Evolutionary conservation across 1,140 invertebrate genomes (phyloP), one percentile per base, ranked within the genome.

Genomic region (Sweltsa coloradensis): DNA sequence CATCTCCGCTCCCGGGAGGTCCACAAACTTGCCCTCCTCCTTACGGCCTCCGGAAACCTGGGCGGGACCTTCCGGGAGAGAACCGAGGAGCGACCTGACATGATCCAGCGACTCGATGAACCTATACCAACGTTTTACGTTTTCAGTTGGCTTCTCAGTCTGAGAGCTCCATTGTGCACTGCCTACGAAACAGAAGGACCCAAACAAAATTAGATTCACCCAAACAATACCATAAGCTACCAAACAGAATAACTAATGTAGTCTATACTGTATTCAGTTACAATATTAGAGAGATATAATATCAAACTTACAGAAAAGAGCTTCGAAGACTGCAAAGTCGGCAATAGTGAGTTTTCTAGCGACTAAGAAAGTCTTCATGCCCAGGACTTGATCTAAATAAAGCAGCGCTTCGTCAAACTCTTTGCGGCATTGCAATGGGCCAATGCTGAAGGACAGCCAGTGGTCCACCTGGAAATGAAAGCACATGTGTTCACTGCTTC

Each of bases 11-110:
- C 89, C 90, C 5, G 92, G 92, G 27, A 99, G 70, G 27, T 99
- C 94, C 47, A 97, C 78, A 70, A 97, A 99, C 69, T 97, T 97
- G 22, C 93, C 95, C 62, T 95, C 89, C 53, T 84, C 77, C 49
- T 79, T 79, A 14, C 74, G 66, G 25, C 45, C 16, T 50, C 13
- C 21, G 42, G 43, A 41, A 11, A 45, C 13, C 60, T 49, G 45
- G 27, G 61, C 60, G 25, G 54, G 18, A 70, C 67, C 45, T 75
- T 69, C 66, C 11, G 81, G 75, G 19, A 85, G 54, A 11, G 65
- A 64, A 27, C 69, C 66, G 13, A 83, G 43, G 3, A 70, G 69
- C 48, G 69, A 66, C 24, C 64, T 59, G 14, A 85, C 75, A 26
- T 63, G 53, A n/a, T 71, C 62, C 51, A 79, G 74, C 14, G 73